phyloP scores from a whole-genome alignment of 35 echinoderm and acorn worm species.

The Apostichopus parvimensis region DNA sequence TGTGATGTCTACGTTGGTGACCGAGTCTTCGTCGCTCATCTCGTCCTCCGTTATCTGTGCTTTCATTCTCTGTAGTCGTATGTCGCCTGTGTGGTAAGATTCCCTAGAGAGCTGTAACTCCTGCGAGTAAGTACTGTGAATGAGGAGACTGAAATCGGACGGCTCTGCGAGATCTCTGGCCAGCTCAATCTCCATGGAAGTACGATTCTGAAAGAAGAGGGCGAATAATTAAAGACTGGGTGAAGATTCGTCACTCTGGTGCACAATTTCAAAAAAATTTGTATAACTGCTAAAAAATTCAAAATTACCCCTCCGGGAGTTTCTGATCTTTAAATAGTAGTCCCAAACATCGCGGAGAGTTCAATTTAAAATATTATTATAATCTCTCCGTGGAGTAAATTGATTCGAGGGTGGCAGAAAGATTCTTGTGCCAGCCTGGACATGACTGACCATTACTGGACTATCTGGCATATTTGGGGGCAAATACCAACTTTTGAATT shows the following conservation, averaged over 20 bases:
- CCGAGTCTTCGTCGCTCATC: conserved; percentile 65
- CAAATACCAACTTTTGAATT: not conserved
- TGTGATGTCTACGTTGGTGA: conserved; percentile 21
- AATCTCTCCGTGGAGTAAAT: too few species aligned
- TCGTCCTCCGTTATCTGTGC: conserved; percentile 63
- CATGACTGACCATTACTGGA: too few species aligned
- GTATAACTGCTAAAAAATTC: too few species aligned
- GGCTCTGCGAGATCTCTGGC: conserved; percentile 1
- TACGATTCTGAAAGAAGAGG: conserved; percentile 24
- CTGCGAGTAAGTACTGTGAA: conserved; percentile 69
- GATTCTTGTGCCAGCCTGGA: too few species aligned
- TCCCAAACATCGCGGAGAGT: too few species aligned
- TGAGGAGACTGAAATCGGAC: conserved; percentile 3
- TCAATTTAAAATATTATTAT: too few species aligned
- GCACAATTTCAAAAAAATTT: too few species aligned
- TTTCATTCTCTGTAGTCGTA: conserved; percentile 54
- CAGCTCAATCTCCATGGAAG: not conserved
- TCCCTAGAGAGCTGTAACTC: conserved; percentile 81
- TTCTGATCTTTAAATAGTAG: too few species aligned
- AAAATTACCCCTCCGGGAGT: too few species aligned
- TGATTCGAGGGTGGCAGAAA: too few species aligned
- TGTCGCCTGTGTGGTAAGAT: not conserved
- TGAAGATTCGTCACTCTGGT: too few species aligned
- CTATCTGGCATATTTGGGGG: not conserved
- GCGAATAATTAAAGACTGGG: too few species aligned